Percentiles rank a stretch among this genome's conserved stretches.
Conservation (phyloP, 2,888 invertebrate genomes). For the Ctena decussata region DNA sequence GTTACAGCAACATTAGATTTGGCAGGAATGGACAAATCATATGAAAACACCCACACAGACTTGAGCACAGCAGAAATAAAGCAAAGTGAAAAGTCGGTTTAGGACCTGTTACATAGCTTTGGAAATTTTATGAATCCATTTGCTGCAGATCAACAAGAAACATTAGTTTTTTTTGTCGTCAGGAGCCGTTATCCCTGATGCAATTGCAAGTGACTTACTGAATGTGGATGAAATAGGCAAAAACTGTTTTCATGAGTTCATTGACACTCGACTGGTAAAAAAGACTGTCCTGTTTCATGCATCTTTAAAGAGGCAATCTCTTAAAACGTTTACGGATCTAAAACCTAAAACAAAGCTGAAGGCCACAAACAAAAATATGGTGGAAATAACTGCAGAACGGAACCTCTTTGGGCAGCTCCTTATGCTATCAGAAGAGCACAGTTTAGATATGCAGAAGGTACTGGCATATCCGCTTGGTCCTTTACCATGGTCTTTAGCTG, state of each 20-base stretch:
- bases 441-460: too few relatives aligned
- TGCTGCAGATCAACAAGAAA: slow-evolving; percentile 12
- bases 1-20: neutral
- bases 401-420: too few relatives aligned
- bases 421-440: too few relatives aligned
- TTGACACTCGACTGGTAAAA: slow-evolving; percentile 26
- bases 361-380: too few relatives aligned
- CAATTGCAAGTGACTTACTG: neutral
- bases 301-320: slow-evolving; percentile 36
- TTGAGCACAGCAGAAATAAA: neutral
- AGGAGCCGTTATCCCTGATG: slow-evolving; percentile 21
- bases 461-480: too few relatives aligned
- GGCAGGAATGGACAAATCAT: neutral
- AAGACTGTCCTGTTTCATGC: slow-evolving; percentile 37
- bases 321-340: slow-evolving; percentile 49
- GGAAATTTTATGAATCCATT: slow-evolving; percentile 54
- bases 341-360: too few relatives aligned
- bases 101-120: too few relatives aligned
- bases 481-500: too few relatives aligned
- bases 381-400: too few relatives aligned
- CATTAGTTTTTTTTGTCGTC: slow-evolving; percentile 46
- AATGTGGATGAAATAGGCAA: neutral
- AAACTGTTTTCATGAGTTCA: slow-evolving; percentile 23
- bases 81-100: slow-evolving; percentile 11
- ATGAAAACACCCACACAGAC: neutral